Base-by-base conservation (phyloP, 2,888 invertebrate species). In the Litoditis marina region DNA sequence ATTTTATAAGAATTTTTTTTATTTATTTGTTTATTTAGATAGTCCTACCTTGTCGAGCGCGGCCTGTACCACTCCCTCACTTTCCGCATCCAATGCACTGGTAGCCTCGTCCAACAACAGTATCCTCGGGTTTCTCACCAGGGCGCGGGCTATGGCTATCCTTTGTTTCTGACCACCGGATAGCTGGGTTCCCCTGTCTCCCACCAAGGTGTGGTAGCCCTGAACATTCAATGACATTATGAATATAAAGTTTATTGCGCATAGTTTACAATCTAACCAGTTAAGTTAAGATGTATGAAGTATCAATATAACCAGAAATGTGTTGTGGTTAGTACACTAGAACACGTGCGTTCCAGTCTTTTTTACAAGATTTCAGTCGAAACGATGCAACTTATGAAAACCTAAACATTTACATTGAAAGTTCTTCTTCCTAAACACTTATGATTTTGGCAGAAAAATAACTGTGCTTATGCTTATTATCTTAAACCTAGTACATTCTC, bases 11-110 rank as follows among this genome's bases (percentile, higher is more conserved):
- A 22, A 49, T 49, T n/a, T 11, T n/a, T n/a, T n/a, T 16, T 7
- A 58, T 47, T 13, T 5, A 19, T 39, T 44, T 25, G 27, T 30
- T 8, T 25, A 25, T 7, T 44, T 7, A 13, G 30, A 42, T n/a
- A 19, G 30, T 13, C 36, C n/a, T 16, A 60, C 69, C 78, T 85
- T 89, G 63, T 87, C 86, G 4, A 87, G 78, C 13, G 87, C 92
- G 22, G 68, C 63, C 61, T 78, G 77, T 25, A 78, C 77, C 19
- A 74, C 60, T 61, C 71, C 66, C 50, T 78, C 78, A 44, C 65
- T 66, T 34, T 78, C 74, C 0, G 75, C 74, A 42, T 78, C 78
- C 16, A 78, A 60, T 6, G 78, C 78, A 16, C 66, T 66, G 0
- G 78, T 78, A n/a, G 78, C 78, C 52, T 78, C 78, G 49, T 78